phyloP scores from a whole-genome alignment of 2,888 invertebrate genomes.

The Agonopterix arenella region DNA sequence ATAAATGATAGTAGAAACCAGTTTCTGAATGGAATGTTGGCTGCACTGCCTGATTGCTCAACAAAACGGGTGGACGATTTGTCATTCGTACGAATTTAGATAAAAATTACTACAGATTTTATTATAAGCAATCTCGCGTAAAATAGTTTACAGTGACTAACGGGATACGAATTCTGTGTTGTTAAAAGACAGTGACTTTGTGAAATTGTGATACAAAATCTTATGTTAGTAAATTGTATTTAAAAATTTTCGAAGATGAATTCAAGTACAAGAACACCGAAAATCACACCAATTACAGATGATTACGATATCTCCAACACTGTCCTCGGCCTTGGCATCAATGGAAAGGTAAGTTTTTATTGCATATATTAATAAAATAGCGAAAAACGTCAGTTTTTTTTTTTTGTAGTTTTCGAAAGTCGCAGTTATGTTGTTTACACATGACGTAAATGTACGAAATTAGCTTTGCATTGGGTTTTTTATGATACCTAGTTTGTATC shows the following conservation, averaged over 20 bases:
- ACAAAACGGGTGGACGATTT: conserved; percentile 17
- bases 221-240: neutral
- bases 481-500: neutral
- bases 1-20: no score
- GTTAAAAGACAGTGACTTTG: conserved; percentile 8
- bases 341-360: conserved; percentile 85
- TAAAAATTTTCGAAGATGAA: conserved; percentile 39
- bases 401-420: conserved; percentile 27
- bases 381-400: conserved; percentile 20
- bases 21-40: conserved; percentile 6
- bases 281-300: conserved; percentile 89
- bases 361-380: neutral
- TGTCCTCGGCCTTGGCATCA: conserved; percentile 97
- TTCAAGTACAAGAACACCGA: conserved; percentile 74
- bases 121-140: conserved; percentile 9
- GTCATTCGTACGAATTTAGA: conserved; percentile 29
- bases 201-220: neutral
- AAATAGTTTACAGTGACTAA: conserved; percentile 10
- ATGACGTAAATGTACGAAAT: conserved; percentile 36
- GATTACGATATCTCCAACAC: conserved; percentile 95
- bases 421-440: conserved; percentile 30
- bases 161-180: neutral
- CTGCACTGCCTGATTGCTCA: conserved; percentile 17
- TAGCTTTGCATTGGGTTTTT: conserved; percentile 17
- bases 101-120: conserved; percentile 20